Base-by-base conservation (phyloP, 1,140 invertebrate genomes). In the Hycleus phaleratus region DNA sequence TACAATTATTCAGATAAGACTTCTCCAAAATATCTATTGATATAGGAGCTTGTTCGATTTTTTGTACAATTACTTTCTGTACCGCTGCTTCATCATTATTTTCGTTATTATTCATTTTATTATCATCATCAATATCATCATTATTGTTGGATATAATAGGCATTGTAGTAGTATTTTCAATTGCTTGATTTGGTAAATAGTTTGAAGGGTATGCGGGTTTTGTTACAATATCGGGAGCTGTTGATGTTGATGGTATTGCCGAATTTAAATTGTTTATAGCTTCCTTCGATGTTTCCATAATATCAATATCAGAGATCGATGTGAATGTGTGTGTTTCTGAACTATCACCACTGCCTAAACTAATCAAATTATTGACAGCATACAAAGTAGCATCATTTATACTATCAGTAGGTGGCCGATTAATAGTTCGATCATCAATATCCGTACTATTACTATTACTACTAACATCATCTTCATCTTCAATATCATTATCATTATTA, bases 61-160 rank as follows among this genome's bases (percentile, higher is more conserved):
- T 42, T 46, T 53, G 42, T 4, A 53, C 51, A 18, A 53, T 45
- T 18, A 53, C 51, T 38, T 53, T 53, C 38, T 53, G 51, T 32
- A 44, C 32, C 0, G 26, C 1, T 32, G 7, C 26, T 1, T 32
- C 32, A 4, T 32, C 32, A 32, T 7, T 32, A 32, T 32, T 7
- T 5, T 1, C 32, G 7, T 7, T 32, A 32, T 7, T 32, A 32
- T 32, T 3, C 1, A 0, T 32, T 4, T 32, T 32, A 32, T 32
- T 32, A 32, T 32, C 4, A 32, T 0, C 7, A 32, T 4, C 7
- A 32, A 32, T 32, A 32, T 4, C 32, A 3, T 4, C 4, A 32
- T 32, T 32, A 32, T 32, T 1, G 2, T 18, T 18, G 18, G 18
- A 18, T 18, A 18, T 18, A 18, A 18, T 18, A 18, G 18, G 18